Percentiles rank a stretch among this genome's conserved stretches.
These are phyloP conservation scores for Megaptera novaeangliae DNA, from an alignment of 2,113 vertebrate species.

Conservation along the genomic window DNA sequence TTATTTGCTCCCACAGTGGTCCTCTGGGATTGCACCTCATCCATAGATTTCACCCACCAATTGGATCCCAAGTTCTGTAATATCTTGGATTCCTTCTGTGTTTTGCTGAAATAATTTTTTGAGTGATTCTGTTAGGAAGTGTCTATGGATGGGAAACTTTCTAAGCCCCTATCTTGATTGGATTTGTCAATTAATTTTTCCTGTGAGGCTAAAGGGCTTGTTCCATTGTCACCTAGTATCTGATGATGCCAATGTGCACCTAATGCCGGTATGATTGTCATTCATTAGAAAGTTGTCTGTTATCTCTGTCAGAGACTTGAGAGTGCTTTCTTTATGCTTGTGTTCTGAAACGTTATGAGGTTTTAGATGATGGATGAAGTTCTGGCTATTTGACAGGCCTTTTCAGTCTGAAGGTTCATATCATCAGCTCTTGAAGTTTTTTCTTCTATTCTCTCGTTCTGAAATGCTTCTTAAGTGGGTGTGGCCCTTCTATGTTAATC, in stretches of 20 bases:
- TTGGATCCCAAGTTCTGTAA: neutral
- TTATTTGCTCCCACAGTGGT: accelerated
- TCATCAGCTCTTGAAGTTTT: neutral
- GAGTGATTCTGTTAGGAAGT: neutral
- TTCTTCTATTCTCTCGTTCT: neutral
- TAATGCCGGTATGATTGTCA: accelerated
- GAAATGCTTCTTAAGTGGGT: neutral
- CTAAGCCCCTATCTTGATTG: neutral
- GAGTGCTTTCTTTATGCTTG: neutral
- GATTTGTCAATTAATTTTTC: neutral
- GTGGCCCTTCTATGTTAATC: neutral
- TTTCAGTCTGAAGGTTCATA: neutral
- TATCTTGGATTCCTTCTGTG: slow-evolving; percentile 4
- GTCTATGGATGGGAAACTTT: neutral
- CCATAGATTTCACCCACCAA: neutral
- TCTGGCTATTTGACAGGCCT: neutral
- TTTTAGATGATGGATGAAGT: neutral
- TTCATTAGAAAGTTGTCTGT: neutral
- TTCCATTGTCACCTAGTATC: neutral
- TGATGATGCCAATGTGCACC: neutral
- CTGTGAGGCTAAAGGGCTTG: neutral
- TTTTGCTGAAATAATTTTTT: neutral
- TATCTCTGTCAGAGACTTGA: neutral
- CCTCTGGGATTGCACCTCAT: neutral
- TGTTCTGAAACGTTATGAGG: neutral